These are phyloP conservation scores for Eupithecia subumbrata DNA, from an alignment of 2,888 invertebrate genomes.

Conservation along the genomic window DNA sequence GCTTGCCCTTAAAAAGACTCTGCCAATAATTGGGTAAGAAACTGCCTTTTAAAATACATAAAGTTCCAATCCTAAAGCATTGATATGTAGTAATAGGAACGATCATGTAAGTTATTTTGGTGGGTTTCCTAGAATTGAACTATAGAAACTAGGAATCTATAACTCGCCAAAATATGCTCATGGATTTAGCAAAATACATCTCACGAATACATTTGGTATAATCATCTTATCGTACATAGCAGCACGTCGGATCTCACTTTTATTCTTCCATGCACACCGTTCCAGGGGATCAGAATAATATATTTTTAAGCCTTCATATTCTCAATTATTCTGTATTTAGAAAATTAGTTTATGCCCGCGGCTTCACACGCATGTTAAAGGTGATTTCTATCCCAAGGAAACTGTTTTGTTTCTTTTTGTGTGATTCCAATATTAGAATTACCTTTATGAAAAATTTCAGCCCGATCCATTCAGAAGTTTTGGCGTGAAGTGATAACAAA, in stretches of 20 bases:
- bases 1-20: background rate
- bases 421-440: too few relatives aligned
- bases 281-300: background rate
- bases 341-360: too few relatives aligned
- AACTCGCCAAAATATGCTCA: too few relatives aligned
- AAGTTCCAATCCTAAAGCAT: background rate
- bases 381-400: too few relatives aligned
- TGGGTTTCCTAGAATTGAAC: background rate
- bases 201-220: too few relatives aligned
- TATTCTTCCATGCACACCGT: background rate
- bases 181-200: too few relatives aligned
- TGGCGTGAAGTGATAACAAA: too few relatives aligned
- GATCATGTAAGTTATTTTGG: background rate
- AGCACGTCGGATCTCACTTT: background rate
- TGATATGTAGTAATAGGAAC: background rate
- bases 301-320: background rate
- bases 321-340: background rate
- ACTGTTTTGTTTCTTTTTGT: too few relatives aligned
- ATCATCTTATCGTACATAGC: background rate
- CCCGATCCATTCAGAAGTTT: too few relatives aligned
- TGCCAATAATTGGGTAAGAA: background rate
- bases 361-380: too few relatives aligned
- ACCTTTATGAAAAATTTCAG: too few relatives aligned
- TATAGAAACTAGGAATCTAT: background rate
- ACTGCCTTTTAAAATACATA: too few relatives aligned